Base-by-base conservation (phyloP, 2,888 invertebrate species). In the Podabrus alpinus region DNA sequence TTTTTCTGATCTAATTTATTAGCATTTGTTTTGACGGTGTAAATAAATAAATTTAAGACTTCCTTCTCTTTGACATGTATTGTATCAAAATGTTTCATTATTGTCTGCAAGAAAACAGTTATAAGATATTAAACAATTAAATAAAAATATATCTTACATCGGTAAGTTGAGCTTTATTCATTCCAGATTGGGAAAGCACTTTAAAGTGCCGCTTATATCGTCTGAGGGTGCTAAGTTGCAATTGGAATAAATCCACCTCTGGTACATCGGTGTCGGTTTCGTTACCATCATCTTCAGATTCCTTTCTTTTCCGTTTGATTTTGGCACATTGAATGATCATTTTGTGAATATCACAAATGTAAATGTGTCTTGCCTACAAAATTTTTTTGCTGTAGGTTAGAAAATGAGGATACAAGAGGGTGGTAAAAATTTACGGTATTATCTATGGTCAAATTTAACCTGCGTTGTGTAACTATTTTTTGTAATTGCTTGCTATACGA, bases 301-400 rank as follows among this genome's bases (percentile, higher is more conserved):
- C 97, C 86, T 97, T 96, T 78, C 95, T 92, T 82, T 96, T 90
- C 76, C 97, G 93, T 86, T 97, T 97, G 15, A 95, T 95, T 81
- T 98, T 91, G n/a, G 97, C 96, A 87, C 95, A 95, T 87, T 98
- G 98, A 82, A 98, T 98, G 85, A 97, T 94, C 86, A 94, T 94
- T 88, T 98, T 98, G 88, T 98, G 98, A 85, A 94, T 94, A 86
- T 98, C 98, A 88, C 98, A 98, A 83, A 98, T 98, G 86, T 98
- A 98, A 82, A 95, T 96, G 86, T 98, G 98, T 82, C 95, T 92
- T 59, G 96, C 97, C 97, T 97, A 87, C 66, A 86, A 87, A 77
- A 76, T 69, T 79, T 17, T 9, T 17, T 29, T 29, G 3, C 13
- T 4, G 11, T 9, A 69, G 59, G 15, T 19, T 11, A n/a, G 2